Evolutionary conservation across 2,888 invertebrate species (phyloP).

Genomic region (Sussaba pulchella): DNA sequence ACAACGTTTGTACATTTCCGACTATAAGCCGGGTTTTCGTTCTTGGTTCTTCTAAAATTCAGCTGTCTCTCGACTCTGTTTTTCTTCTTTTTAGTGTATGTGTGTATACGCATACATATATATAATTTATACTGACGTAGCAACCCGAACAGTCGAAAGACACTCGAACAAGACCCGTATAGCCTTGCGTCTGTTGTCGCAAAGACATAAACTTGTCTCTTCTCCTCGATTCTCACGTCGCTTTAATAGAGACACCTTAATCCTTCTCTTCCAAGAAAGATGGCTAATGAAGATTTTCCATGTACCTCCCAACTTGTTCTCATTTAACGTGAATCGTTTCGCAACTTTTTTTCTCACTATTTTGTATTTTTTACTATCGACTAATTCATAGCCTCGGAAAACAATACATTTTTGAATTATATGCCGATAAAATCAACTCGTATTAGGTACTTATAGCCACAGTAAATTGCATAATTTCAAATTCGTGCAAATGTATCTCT

Average conservation of each 20-base stretch:
- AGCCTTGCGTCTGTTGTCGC: conserved; percentile 37
- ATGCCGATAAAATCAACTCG: too few species aligned
- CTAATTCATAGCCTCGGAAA: neutral
- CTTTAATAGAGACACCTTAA: conserved; percentile 56
- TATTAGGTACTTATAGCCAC: too few species aligned
- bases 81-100: too few species aligned
- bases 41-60: conserved; percentile 19
- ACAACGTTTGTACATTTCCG: conserved; percentile 63
- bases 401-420: too few species aligned
- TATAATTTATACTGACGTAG: neutral
- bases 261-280: conserved; percentile 46
- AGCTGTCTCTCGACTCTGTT: conserved; percentile 20
- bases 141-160: conserved; percentile 48
- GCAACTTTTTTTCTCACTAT: conserved; percentile 8
- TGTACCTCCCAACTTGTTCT: conserved; percentile 12
- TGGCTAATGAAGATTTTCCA: conserved; percentile 44
- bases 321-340: conserved; percentile 34
- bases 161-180: conserved; percentile 45
- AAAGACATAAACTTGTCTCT: conserved; percentile 40
- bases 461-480: too few species aligned
- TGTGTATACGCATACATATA: conserved; percentile 14
- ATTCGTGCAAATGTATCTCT: neutral
- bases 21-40: conserved; percentile 49
- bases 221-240: conserved; percentile 28
- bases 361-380: neutral